Evolutionary conservation across 2,113 vertebrate genomes (phyloP).

Genomic region (Cyprinus carpio): DNA sequence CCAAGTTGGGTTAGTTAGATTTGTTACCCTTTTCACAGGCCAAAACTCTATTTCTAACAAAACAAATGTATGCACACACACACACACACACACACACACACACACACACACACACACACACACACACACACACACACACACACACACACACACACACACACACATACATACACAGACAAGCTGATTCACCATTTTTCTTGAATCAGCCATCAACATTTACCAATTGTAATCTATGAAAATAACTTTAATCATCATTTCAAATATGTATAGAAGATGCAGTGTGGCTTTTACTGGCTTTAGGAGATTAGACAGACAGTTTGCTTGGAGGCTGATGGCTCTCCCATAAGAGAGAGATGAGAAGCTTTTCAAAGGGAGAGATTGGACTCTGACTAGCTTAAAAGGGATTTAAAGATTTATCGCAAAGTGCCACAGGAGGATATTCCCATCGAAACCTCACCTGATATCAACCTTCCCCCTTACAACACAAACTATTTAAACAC

Average conservation of each 20-base stretch:
- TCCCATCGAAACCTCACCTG: slow-evolving; percentile 57
- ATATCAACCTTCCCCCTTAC: slow-evolving; percentile 42
- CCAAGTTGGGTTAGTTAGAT: not conserved
- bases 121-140: no score
- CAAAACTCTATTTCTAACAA: not conserved
- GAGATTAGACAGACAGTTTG: slow-evolving; percentile 35
- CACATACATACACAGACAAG: no score
- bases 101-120: no score
- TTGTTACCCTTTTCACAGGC: not conserved
- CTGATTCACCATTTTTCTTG: no score
- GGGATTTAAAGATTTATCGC: slow-evolving; percentile 63
- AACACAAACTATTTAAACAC: not conserved
- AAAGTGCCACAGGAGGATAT: slow-evolving; percentile 57
- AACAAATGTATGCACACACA: no score
- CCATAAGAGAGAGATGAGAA: slow-evolving; percentile 46
- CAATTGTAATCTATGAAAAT: no score
- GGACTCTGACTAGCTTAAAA: slow-evolving; percentile 51
- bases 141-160: no score
- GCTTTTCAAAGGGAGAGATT: slow-evolving; percentile 39
- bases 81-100: no score
- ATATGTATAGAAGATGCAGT: not conserved
- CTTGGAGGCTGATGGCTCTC: slow-evolving; percentile 44
- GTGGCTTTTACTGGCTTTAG: not conserved
- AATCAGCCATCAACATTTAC: no score
- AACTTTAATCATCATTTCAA: not conserved